Evolutionary conservation across 2,888 invertebrate genomes (phyloP), one percentile per base, ranked within the genome.

Genomic region (Belgica antarctica): DNA sequence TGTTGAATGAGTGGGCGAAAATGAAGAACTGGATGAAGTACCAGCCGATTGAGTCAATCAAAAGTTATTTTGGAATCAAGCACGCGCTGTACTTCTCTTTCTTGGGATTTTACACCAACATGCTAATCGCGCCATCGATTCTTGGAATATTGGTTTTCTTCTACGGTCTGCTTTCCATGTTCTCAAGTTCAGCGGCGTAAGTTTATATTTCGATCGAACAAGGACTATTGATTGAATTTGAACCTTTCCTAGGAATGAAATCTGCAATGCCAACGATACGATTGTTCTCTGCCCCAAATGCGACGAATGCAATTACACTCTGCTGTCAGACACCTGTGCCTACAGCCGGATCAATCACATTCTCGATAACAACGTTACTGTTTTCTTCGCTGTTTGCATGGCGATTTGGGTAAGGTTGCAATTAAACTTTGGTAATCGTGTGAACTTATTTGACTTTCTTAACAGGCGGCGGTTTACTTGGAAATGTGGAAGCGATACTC

Each of bases 401-500:
- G 87, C 90, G 1, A 82, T 93, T 72, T 93, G 93, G 93, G n/a
- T n/a, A n/a, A n/a, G n/a, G n/a, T n/a, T n/a, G n/a, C n/a, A n/a
- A n/a, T n/a, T n/a, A n/a, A n/a, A n/a, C n/a, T n/a, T n/a, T n/a
- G n/a, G n/a, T n/a, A n/a, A n/a, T n/a, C n/a, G n/a, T n/a, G n/a
- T n/a, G n/a, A n/a, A n/a, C n/a, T n/a, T n/a, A n/a, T n/a, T n/a
- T n/a, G n/a, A n/a, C n/a, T n/a, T n/a, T n/a, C n/a, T n/a, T n/a
- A n/a, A n/a, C n/a, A n/a, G n/a, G 82, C 88, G 72, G 84, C 89
- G 1, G 77, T 89, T 47, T 93, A 92, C 79, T 81, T 92, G 75
- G 92, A 93, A 78, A 80, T 91, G 72, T 93, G 93, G 93, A 92
- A 90, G 77, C 82, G 92, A 66, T 89, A 89, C 77, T 87, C 89